A percentile compares a stretch with the other conserved stretches of the same genome.
Conservation (phyloP, 2,797 vertebrate species). For the Lateolabrax maculatus region DNA sequence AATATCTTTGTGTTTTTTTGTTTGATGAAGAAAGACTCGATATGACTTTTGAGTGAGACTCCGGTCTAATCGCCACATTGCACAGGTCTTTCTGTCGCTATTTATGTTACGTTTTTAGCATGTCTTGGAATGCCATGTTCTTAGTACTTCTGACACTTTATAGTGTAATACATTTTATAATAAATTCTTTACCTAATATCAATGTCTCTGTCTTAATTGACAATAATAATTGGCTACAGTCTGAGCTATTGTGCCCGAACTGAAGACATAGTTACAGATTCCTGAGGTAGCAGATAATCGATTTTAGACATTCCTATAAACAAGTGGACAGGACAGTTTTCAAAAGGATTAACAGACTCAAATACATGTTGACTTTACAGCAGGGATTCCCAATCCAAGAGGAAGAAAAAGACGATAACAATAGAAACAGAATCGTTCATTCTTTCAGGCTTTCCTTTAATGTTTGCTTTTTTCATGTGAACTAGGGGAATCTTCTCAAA, state of each 20-base stretch:
- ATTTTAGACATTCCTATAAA: background rate
- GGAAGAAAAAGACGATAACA: background rate
- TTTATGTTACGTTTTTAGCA: constrained; percentile 87
- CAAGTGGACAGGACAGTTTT: background rate
- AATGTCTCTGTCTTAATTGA: constrained; percentile 27
- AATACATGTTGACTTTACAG: background rate
- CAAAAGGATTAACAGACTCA: background rate
- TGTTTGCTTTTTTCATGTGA: background rate
- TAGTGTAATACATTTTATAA: constrained; percentile 90
- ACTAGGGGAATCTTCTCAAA: background rate
- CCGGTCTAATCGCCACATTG: constrained; percentile 75
- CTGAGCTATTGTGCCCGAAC: no score
- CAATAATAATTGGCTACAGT: no score
- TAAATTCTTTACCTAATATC: constrained; percentile 85
- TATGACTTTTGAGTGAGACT: constrained; percentile 14
- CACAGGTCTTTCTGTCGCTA: constrained; percentile 81
- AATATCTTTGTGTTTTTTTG: constrained; percentile 19
- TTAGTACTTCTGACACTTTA: constrained; percentile 93
- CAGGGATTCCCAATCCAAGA: background rate
- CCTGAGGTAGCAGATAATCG: background rate
- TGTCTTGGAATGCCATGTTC: constrained; percentile 89
- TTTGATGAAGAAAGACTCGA: constrained; percentile 14
- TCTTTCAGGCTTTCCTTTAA: background rate
- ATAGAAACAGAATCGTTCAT: background rate
- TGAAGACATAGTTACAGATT: background rate